Base-by-base conservation (phyloP, 2,797 vertebrate species). In the Meriones psammophilus region DNA sequence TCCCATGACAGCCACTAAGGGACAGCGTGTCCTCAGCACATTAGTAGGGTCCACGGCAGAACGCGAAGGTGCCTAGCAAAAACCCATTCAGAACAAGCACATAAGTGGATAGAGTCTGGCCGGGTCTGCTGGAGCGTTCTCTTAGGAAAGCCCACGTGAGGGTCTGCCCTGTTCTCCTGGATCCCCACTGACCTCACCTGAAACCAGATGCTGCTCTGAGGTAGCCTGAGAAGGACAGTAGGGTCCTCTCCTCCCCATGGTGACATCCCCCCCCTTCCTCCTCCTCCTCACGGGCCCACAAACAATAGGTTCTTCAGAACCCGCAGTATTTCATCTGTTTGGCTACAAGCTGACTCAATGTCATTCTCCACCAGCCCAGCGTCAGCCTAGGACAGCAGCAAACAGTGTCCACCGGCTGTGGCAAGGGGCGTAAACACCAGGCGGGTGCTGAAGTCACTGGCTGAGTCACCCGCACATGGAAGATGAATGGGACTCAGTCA, bases 361-460 rank as follows among this genome's bases (percentile, higher is more conserved):
- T 93, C 94, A 96, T 89, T 92, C 89, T 92, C 69, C 50, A 89
- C 78, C 93, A 56, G 62, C 3, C 0, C 28, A 30, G 24, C 78
- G 1, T 92, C 96, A 92, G 91, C 96, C 89, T 89, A 36, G 96
- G 91, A 68, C 93, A 90, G 92, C 50, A 69, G 96, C 81, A 8
- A 83, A 88, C 96, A 90, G 64, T 58, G 60, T 79, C 91, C 46
- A 77, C 88, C 13, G 76, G 94, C 79, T 88, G 94, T 64, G 91
- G 88, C 9, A 0, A 88, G 93, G 17, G 73, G 86, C 85, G 33
- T 94, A 95, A 97, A 96, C 95, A 95, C 93, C 92, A 96, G 92
- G 92, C 95, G 81, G 85, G 42, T 89, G 73, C 90, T 97, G 97
- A 97, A 88, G 33, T 96, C 97, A 97, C 13, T 46, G 89, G 50